phyloP scores from a whole-genome alignment of 2,797 vertebrate genomes.

The Limnodromus scolopaceus region DNA sequence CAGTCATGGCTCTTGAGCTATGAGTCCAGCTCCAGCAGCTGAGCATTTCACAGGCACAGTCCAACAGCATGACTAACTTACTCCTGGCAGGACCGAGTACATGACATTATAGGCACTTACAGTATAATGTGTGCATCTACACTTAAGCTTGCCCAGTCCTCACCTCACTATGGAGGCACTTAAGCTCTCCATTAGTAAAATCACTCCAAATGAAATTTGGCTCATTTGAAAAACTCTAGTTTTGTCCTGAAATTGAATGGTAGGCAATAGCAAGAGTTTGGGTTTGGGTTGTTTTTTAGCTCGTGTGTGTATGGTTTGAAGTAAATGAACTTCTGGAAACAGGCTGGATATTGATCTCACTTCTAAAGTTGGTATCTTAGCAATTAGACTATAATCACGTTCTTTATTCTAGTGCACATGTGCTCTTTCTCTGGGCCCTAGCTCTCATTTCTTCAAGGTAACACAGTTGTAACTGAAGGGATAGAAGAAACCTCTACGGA shows the following conservation, averaged over 20 bases:
- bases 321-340: not conserved
- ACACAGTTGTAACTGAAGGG: not conserved
- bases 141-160: not conserved
- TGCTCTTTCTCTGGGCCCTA: not conserved
- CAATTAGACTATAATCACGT: not conserved
- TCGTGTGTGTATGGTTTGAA: not conserved
- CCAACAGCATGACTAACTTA: not conserved
- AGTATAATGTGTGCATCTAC: not conserved
- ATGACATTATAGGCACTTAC: not conserved
- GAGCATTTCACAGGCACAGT: not conserved
- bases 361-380: not conserved
- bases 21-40: not conserved
- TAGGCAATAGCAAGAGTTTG: not conserved
- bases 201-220: not conserved
- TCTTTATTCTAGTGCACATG: not conserved
- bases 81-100: not conserved
- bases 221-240: not conserved
- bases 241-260: not conserved
- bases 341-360: not conserved
- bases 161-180: not conserved
- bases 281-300: not conserved
- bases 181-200: not conserved
- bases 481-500: not conserved
- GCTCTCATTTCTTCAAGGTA: not conserved
- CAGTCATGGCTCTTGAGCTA: not conserved